Conservation (phyloP, 2,797 vertebrate species). For the Tangara arthus region DNA sequence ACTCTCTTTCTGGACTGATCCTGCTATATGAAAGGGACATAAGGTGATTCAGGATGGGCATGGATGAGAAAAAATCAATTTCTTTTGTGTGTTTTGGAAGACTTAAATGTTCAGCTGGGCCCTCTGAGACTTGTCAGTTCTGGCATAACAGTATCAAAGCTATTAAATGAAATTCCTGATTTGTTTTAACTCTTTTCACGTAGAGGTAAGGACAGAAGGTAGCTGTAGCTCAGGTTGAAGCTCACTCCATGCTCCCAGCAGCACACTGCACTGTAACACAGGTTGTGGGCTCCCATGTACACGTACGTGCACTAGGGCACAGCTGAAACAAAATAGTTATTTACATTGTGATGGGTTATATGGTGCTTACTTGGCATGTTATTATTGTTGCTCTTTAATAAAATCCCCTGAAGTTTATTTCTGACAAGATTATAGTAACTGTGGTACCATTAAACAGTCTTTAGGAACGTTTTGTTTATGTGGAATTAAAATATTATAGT, state of each 20-base stretch:
- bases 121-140: neutral
- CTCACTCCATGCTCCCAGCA: neutral
- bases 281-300: neutral
- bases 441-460: neutral
- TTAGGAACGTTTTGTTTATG: slow-evolving; percentile 15
- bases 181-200: neutral
- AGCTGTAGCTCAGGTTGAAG: neutral
- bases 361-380: neutral
- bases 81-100: neutral
- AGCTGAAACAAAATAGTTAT: neutral
- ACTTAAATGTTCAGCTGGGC: neutral
- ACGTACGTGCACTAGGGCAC: neutral
- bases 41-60: neutral
- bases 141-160: neutral
- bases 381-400: neutral
- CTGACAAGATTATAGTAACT: neutral
- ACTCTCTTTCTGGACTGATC: neutral
- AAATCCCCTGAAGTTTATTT: neutral
- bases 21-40: neutral
- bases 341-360: neutral
- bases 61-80: neutral
- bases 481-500: neutral
- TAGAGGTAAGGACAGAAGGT: neutral
- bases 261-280: neutral
- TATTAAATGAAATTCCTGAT: neutral